Evolutionary conservation across 2,113 vertebrate genomes (phyloP).

Genomic region (Cervus canadensis): DNA sequence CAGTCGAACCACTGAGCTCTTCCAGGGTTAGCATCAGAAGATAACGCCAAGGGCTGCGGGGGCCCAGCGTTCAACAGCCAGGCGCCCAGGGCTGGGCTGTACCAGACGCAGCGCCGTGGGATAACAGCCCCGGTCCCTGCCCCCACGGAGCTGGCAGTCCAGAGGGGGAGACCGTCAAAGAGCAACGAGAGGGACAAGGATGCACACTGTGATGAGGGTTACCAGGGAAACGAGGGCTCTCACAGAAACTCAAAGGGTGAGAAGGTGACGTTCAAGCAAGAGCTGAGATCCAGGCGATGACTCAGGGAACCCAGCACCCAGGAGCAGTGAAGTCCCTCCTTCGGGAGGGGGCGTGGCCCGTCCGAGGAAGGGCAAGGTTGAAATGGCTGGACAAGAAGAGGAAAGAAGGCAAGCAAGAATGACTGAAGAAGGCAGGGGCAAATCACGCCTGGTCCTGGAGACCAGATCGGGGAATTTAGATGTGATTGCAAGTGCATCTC

Average conservation of each 20-base stretch:
- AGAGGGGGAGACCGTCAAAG: background rate
- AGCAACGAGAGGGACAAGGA: background rate
- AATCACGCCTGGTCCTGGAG: background rate
- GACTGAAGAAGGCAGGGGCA: no score
- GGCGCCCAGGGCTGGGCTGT: rapidly evolving
- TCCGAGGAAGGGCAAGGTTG: background rate
- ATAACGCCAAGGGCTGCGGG: background rate
- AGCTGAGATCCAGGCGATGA: background rate
- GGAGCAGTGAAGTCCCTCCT: no score
- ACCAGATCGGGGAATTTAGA: background rate
- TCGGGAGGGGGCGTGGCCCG: background rate
- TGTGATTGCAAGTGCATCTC: background rate
- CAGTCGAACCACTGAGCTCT: background rate
- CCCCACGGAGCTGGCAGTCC: background rate
- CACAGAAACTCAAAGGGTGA: background rate
- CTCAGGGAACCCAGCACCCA: background rate
- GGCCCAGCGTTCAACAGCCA: background rate
- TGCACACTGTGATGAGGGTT: background rate
- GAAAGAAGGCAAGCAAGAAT: background rate
- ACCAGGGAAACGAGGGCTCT: background rate
- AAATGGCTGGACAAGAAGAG: background rate
- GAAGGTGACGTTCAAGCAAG: background rate
- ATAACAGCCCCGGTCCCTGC: background rate
- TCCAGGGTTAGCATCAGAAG: background rate
- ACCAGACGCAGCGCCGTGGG: rapidly evolving